Evolutionary conservation across 2,797 vertebrate species (phyloP).

Genomic region (Dallia pectoralis): DNA sequence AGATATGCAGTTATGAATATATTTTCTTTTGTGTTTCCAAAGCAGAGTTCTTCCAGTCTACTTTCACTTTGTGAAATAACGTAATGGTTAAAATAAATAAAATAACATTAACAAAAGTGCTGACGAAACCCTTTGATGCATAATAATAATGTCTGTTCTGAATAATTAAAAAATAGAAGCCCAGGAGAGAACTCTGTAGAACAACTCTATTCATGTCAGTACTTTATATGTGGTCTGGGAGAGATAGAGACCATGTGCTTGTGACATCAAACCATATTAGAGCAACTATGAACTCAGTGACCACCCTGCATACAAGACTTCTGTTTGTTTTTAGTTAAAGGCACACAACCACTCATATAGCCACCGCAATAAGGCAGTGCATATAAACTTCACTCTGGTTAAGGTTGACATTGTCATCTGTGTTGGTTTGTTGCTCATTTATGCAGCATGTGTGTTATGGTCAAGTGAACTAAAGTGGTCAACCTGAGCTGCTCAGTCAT

Average conservation of each 20-base stretch:
- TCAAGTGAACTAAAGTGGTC: not conserved
- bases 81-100: slow-evolving; percentile 51
- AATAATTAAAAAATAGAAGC: slow-evolving; percentile 67
- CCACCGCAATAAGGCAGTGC: not conserved
- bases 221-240: slow-evolving; percentile 59
- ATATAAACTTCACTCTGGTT: not conserved
- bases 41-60: slow-evolving; percentile 38
- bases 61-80: slow-evolving; percentile 40
- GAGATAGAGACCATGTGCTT: not conserved
- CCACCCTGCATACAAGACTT: not conserved
- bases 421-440: not conserved
- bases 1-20: slow-evolving; percentile 42
- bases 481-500: not conserved
- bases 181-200: slow-evolving; percentile 56
- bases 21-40: slow-evolving; percentile 55
- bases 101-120: slow-evolving; percentile 56
- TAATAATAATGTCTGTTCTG: slow-evolving; percentile 61
- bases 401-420: not conserved
- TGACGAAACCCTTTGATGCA: slow-evolving; percentile 70
- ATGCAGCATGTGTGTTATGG: not conserved
- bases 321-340: not conserved
- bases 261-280: not conserved
- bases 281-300: not conserved
- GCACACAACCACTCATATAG: not conserved
- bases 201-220: slow-evolving; percentile 31